A percentile compares a stretch with the other conserved stretches of the same genome.
Conservation (phyloP, 2,113 vertebrate genomes). For the Speoplatyrhinus poulsoni region DNA sequence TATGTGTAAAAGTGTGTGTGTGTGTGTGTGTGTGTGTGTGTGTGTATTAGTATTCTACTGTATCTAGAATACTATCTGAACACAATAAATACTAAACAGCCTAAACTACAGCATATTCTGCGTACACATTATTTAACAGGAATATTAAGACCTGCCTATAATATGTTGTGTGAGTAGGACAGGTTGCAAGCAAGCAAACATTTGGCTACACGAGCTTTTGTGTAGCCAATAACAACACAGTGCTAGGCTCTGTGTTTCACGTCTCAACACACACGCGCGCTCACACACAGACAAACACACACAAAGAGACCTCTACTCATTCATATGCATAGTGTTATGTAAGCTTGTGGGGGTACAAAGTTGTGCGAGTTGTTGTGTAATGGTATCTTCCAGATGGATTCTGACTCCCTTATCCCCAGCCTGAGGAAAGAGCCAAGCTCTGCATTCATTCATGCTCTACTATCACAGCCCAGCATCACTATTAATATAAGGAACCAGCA, state of each 20-base stretch:
- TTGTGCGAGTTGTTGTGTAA: slow-evolving; percentile 61
- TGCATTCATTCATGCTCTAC: slow-evolving; percentile 65
- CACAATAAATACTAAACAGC: too few species aligned
- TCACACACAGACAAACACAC: slow-evolving; percentile 11
- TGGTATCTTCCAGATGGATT: slow-evolving; percentile 70
- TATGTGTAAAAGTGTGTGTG: too few species aligned
- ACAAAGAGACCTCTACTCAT: slow-evolving; percentile 49
- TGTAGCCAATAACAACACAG: slow-evolving; percentile 1
- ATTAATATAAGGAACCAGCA: slow-evolving; percentile 60
- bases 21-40: too few species aligned
- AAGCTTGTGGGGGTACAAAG: slow-evolving; percentile 63
- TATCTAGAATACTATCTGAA: too few species aligned
- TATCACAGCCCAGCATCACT: slow-evolving; percentile 65
- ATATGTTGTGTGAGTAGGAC: neutral
- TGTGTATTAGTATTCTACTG: too few species aligned
- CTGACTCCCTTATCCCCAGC: slow-evolving; percentile 58
- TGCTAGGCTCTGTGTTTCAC: slow-evolving; percentile 22
- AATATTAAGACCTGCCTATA: neutral
- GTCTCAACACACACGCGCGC: slow-evolving; percentile 12
- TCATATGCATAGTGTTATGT: slow-evolving; percentile 59
- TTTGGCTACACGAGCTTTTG: slow-evolving; percentile 7
- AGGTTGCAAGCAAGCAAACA: neutral
- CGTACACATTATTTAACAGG: neutral
- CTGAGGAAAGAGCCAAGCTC: slow-evolving; percentile 52
- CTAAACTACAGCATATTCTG: neutral